A percentile compares a stretch with the other conserved stretches of the same genome.
These are phyloP conservation scores for Cordilura impudica DNA, from an alignment of 2,888 invertebrate species.

Conservation along the genomic window DNA sequence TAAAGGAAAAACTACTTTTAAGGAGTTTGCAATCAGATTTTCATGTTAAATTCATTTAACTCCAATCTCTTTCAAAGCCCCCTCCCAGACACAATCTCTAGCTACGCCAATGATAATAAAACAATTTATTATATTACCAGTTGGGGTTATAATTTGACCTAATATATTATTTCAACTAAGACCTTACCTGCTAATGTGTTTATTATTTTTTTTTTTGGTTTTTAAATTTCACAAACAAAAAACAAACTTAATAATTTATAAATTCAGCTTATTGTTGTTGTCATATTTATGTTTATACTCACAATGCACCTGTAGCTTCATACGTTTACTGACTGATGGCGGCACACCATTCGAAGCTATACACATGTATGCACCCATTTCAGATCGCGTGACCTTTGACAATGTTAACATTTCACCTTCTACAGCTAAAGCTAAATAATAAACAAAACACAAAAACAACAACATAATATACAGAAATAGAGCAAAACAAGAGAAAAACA, in stretches of 20 bases:
- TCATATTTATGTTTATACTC: conserved; percentile 79
- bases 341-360: conserved; percentile 93
- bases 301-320: conserved; percentile 95
- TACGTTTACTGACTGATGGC: conserved; percentile 92
- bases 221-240: neutral
- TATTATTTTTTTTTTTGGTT: neutral
- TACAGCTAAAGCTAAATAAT: conserved; percentile 81
- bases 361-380: conserved; percentile 93
- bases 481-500: neutral
- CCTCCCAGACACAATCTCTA: too few relatives aligned
- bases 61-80: too few relatives aligned
- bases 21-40: too few relatives aligned
- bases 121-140: too few relatives aligned
- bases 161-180: conserved; percentile 5
- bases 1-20: too few relatives aligned
- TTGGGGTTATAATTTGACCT: neutral
- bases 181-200: neutral
- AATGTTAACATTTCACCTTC: conserved; percentile 89
- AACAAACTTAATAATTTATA: neutral
- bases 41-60: too few relatives aligned
- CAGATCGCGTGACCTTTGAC: conserved; percentile 91
- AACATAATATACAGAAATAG: neutral
- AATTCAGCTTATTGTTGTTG: neutral
- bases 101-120: too few relatives aligned
- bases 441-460: neutral